These are phyloP conservation scores for Romanogobio albipinnatus DNA, from an alignment of 2,113 vertebrate genomes.

Conservation along the genomic window DNA sequence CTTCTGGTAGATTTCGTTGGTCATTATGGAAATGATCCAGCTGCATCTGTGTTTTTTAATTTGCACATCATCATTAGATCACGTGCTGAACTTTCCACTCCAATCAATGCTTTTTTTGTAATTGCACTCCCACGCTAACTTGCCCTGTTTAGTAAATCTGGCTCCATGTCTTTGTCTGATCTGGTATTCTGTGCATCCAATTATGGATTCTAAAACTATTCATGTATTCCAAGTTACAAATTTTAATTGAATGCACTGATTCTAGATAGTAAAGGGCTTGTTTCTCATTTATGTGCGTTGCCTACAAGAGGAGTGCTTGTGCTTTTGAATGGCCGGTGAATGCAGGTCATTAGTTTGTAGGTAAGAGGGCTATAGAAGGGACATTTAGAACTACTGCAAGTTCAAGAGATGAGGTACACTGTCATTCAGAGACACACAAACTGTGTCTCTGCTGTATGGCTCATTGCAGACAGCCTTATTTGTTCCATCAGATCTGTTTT, in stretches of 20 bases:
- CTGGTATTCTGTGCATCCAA: background rate
- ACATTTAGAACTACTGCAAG: background rate
- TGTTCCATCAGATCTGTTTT: slow-evolving; percentile 40
- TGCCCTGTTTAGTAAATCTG: too few species aligned
- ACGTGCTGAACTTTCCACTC: too few species aligned
- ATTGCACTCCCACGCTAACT: too few species aligned
- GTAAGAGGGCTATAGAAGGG: background rate
- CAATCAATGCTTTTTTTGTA: too few species aligned
- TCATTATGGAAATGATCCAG: too few species aligned
- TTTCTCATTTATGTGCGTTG: background rate
- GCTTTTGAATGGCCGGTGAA: slow-evolving; percentile 18
- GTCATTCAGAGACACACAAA: slow-evolving; percentile 33
- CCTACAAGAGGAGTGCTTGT: background rate
- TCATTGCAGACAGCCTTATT: slow-evolving; percentile 29
- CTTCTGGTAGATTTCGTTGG: too few species aligned
- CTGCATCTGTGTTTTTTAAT: too few species aligned
- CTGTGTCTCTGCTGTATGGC: slow-evolving; percentile 12
- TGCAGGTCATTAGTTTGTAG: background rate
- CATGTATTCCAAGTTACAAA: background rate
- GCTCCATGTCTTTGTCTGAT: background rate
- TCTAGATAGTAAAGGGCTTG: background rate
- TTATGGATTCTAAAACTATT: background rate
- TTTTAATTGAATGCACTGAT: background rate
- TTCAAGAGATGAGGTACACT: slow-evolving; percentile 8
- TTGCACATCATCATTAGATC: too few species aligned